Evolutionary conservation across 2,113 vertebrate species (phyloP).

Genomic region (Uria lomvia): DNA sequence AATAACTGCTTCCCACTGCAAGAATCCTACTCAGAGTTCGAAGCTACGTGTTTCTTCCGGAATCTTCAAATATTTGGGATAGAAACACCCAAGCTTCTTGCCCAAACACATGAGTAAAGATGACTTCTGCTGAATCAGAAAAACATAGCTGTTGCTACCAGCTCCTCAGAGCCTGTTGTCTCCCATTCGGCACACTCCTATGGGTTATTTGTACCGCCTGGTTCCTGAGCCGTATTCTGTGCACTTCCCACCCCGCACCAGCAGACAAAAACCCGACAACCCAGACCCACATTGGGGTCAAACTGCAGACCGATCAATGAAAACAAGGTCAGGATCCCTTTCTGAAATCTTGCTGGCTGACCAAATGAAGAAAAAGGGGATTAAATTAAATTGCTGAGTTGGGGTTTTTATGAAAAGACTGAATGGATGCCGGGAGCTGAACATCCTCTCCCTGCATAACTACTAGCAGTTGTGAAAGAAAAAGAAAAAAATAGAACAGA

Average conservation of each 20-base stretch:
- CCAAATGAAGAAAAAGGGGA: not conserved
- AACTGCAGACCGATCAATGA: constrained; percentile 2
- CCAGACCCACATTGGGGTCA: not conserved
- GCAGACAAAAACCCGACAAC: not conserved
- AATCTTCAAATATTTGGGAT: not conserved
- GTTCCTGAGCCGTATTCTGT: not conserved
- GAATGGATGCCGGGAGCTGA: not conserved
- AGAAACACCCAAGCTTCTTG: not conserved
- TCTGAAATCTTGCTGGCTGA: not conserved
- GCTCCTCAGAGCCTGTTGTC: not conserved
- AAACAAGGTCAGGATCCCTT: constrained; percentile 1
- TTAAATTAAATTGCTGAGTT: not conserved
- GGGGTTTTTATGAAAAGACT: not conserved
- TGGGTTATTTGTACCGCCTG: not conserved
- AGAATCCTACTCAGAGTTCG: not conserved
- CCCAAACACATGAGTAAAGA: not conserved
- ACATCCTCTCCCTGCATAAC: not conserved
- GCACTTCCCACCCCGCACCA: not conserved
- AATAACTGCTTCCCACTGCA: not conserved
- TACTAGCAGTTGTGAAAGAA: not conserved
- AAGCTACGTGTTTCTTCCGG: not conserved
- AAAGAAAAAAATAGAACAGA: not conserved
- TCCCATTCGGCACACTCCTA: not conserved
- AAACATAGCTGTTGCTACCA: not conserved
- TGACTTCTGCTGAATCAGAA: not conserved